Conservation (phyloP, 2,113 vertebrate genomes). For the Xerus inauris region DNA sequence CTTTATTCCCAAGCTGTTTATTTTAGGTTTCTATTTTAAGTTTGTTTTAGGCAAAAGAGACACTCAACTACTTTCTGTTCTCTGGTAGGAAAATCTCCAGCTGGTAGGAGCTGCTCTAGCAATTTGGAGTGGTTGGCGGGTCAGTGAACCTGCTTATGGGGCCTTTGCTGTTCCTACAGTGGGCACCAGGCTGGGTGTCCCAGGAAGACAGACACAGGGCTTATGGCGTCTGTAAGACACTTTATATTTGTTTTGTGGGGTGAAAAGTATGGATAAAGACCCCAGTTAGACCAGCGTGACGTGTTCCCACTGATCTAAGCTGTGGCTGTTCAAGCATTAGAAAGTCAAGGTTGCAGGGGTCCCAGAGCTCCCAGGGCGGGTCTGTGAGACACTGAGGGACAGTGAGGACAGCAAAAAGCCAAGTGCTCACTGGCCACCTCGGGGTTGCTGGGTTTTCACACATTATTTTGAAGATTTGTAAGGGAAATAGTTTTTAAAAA, state of each 20-base stretch:
- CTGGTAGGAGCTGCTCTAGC: not conserved
- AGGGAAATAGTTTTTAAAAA: not conserved
- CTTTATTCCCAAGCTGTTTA: constrained; percentile 74
- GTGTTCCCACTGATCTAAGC: not conserved
- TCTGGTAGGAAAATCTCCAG: constrained; percentile 26
- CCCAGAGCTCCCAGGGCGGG: not conserved
- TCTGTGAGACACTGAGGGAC: fast-evolving
- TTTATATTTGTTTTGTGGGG: not conserved
- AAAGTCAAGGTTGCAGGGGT: not conserved
- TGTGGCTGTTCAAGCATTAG: not conserved
- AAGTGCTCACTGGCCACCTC: fast-evolving
- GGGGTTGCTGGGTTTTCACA: not conserved
- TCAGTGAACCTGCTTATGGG: not conserved
- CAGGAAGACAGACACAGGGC: not conserved
- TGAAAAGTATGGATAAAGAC: not conserved
- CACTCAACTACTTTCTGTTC: constrained; percentile 6
- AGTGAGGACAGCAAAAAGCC: too few relatives aligned
- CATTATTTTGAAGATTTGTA: not conserved
- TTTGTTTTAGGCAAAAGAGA: constrained; percentile 68
- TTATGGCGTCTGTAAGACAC: not conserved
- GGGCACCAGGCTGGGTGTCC: fast-evolving
- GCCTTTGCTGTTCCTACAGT: not conserved
- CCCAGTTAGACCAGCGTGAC: not conserved
- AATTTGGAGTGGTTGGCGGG: not conserved
- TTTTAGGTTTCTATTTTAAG: constrained; percentile 74